Base-by-base conservation (phyloP, 2,888 invertebrate species). In the Eupsilia transversa region DNA sequence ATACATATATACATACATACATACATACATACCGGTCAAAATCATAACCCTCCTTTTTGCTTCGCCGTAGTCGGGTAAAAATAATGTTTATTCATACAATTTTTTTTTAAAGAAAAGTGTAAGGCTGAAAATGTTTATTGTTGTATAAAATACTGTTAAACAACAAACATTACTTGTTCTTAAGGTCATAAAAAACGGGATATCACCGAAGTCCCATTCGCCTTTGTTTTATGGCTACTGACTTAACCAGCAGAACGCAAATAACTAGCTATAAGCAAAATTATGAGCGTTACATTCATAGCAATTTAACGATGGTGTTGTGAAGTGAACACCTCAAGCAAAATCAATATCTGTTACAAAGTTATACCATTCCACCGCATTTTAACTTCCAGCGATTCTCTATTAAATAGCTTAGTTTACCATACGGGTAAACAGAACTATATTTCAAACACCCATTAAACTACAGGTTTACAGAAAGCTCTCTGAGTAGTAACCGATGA, bases 261-360 rank as follows among this genome's bases (percentile, higher is more conserved):
- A 46, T 10, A n/a, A 17, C 23, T 65, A 30, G 3, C 56, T 17
- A n/a, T 65, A 10, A n/a, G 4, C 33, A 33, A 33, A 27, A 33
- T 33, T 57, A 56, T 56, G 30, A 56, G 20, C 20, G 3, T 33
- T 20, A 4, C 23, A 71, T 4, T 7, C 33, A n/a, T 17, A n/a
- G 20, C 9, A 30, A 35, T 61, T 46, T 73, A 41, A 74, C 49
- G 30, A 60, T 1, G n/a, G 17, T n/a, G 17, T n/a, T 27, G n/a
- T 59, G 9, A 59, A 73, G 17, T 46, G 2, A 20, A 46, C 20
- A 46, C 0, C 46, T 72, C 5, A 30, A 49, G 72, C 17, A 71
- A 72, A 46, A 71, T 20, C 9, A 27, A 56, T 27, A 43, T 23
- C 23, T 38, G 23, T 66, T 52, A 52, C 68, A 52, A 68, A 38